Evolutionary conservation across 1,140 invertebrate species (phyloP), one percentile per base, ranked within the genome.

Genomic region (Ips nitidus): DNA sequence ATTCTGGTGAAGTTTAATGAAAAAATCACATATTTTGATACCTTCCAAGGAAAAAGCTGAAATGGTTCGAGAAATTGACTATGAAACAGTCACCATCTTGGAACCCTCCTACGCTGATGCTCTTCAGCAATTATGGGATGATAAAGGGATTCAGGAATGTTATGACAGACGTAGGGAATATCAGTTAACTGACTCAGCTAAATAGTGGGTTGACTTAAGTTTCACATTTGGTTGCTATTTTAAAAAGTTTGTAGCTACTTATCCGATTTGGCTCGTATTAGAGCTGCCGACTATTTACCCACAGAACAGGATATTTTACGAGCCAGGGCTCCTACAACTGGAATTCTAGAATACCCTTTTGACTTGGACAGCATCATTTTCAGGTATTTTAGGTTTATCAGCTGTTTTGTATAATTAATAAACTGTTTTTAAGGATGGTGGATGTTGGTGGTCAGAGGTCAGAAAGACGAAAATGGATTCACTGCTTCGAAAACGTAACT

Each of bases 111-210:
- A 95, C 84, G 95, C 98, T 58, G 92, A 95, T 80, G 98, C 97
- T 71, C 99, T 99, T 80, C 97, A 97, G 83, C 91, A 90, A 76
- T 86, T 99, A 75, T 99, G 98, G 98, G 86, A 86, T 73, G 98
- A 99, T 83, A 84, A 88, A 69, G 98, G 98, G 71, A 99, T 99
- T 77, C 97, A 98, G 84, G 97, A 99, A 85, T 99, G 98, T 84
- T 99, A 99, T 83, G 98, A 99, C 83, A 88, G 98, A 77, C 89
- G 98, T 84, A 90, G 98, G 85, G 98, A 99, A 84, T 99, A 99
- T 85, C 98, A 99, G 84, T 89, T 99, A 71, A 99, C 97, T 80
- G 98, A 99, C 85, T 99, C 97, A 77, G 97, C 98, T 80, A 99
- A 99, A 95, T 99, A 99, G 97, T 99, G 22, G 22, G 22, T 22